Base-by-base conservation (phyloP, 2,797 vertebrate genomes). In the Mus minutoides region DNA sequence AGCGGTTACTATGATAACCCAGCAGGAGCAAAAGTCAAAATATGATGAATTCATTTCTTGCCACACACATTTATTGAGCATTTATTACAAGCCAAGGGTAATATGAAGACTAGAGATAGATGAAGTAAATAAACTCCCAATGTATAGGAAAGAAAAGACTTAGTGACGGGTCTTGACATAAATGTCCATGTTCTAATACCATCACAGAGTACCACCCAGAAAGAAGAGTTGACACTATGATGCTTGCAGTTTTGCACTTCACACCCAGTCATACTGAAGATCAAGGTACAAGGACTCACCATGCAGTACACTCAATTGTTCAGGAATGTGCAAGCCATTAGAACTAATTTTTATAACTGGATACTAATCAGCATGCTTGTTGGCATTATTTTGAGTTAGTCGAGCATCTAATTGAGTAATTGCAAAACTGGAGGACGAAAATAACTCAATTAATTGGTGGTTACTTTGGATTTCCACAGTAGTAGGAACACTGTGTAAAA, bases 381-480 rank as follows among this genome's bases (percentile, higher is more conserved):
- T 76, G 58, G n/a, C 80, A 73, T 80, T 96, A 49, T 98, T 95
- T 92, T 71, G 29, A 92, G 60, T 83, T 88, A 88, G 82, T 79
- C 85, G 90, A n/a, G 29, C 82, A 67, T 75, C 77, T 97, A 64
- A 77, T 12, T 83, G 62, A 88, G 92, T 85, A 79, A 89, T 86
- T 88, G 79, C 88, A 88, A 90, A 97, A 76, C 49, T 71, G 34
- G 95, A 88, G 31, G 60, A 85, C 52, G 40, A 82, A 92, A 95
- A 76, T 78, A 60, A 83, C 49, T 91, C 37, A 22, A 12, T 67
- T 64, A 69, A 91, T 24, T 58, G 11, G 54, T 83, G 71, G 60
- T 80, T 78, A 92, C 89, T 95, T 86, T 73, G 75, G 71, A 96
- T 94, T 89, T 94, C 62, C 62, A 90, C 49, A 87, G 64, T 56